These are phyloP conservation scores for Protobothrops mucrosquamatus DNA, from an alignment of 2,113 vertebrate species.

Conservation along the genomic window DNA sequence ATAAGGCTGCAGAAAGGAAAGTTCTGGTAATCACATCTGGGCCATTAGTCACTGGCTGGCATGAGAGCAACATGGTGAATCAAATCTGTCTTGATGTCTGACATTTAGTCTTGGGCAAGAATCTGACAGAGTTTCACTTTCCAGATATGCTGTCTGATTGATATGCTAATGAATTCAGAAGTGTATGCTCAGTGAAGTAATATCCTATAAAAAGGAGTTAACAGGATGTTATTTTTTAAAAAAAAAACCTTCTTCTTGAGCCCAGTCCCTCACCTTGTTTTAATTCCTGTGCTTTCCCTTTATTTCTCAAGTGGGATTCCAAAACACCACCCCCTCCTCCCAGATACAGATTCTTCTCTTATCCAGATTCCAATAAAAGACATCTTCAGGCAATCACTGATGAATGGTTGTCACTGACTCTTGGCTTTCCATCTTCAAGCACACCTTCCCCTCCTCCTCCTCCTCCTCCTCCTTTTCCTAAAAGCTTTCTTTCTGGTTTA, in stretches of 20 bases:
- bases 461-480: conserved; percentile 68
- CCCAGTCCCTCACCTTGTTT: conserved; percentile 43
- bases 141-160: conserved; percentile 57
- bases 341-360: conserved; percentile 55
- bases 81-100: conserved; percentile 51
- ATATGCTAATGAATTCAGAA: conserved; percentile 56
- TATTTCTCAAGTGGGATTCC: conserved; percentile 72
- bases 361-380: conserved; percentile 59
- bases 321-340: conserved; percentile 62
- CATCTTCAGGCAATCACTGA: conserved; percentile 66
- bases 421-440: conserved; percentile 63
- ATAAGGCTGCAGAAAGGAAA: not conserved
- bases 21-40: conserved; percentile 37
- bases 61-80: conserved; percentile 52
- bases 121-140: conserved; percentile 49
- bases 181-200: conserved; percentile 44
- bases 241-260: conserved; percentile 18
- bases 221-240: not conserved
- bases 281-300: conserved; percentile 55
- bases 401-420: conserved; percentile 76
- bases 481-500: conserved; percentile 66
- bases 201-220: conserved; percentile 40
- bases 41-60: conserved; percentile 53
- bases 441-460: conserved; percentile 57
- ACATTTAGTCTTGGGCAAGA: conserved; percentile 56